Base-by-base conservation (phyloP, 1,140 invertebrate genomes). In the Pectinophora gossypiella region DNA sequence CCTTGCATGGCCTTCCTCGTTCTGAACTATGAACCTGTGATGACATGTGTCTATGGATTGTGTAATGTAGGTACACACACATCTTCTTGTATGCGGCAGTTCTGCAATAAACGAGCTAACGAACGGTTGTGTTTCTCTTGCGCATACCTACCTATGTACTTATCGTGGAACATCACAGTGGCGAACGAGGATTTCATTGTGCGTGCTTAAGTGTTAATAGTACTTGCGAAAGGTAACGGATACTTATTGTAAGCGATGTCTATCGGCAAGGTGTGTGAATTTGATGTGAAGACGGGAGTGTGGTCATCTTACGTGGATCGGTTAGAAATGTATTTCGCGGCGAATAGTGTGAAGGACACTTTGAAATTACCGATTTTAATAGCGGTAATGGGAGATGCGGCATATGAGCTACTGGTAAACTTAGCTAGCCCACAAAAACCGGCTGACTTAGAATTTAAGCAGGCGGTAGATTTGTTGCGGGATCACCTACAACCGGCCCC, bases 341-440 rank as follows among this genome's bases (percentile, higher is more conserved):
- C 35, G 3, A 52, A 52, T 15, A 45, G 32, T 1, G 23, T 52
- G 3, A 36, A 2, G 13, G 43, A 44, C 2, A 16, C 44, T 2
- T 45, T 52, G 7, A 44, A 52, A 35, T 44, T 52, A 13, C 50
- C 50, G 42, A 45, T 42, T 20, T 52, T 52, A 19, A 52, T 52
- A n/a, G 43, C 50, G 0, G 9, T 43, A 3, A 35, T 52, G 21
- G 50, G 43, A 10, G 40, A 45, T 18, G 50, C 27, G n/a, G 19
- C 50, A 2, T 52, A 52, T 15, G 50, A 52, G 19, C 42, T 52
- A 6, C 15, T 52, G 10, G 42, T 35, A 19, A 52, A 52, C 19
- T 16, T 52, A 3, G 22, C 40, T 3, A 43, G 20, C 10, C 43
- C 43, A 5, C 18, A 35, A 10, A 35, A 35, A 36, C 50, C 50